Evolutionary conservation across 2,888 invertebrate genomes (phyloP).

Genomic region (Drosophila mettleri): DNA sequence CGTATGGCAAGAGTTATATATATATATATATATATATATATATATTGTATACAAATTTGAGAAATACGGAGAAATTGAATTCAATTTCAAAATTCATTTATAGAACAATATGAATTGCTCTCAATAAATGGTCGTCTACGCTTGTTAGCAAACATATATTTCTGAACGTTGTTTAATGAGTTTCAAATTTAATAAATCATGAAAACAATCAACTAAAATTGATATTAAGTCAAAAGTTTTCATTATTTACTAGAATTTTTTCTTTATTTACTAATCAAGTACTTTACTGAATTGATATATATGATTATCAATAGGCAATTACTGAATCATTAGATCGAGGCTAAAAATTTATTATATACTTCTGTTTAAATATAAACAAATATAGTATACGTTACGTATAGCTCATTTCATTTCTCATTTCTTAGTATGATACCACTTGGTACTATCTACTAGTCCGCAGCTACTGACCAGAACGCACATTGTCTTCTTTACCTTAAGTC

Average conservation of each 20-base stretch:
- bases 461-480: no score
- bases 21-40: background rate
- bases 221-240: background rate
- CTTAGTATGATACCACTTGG: no score
- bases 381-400: no score
- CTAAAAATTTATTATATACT: no score
- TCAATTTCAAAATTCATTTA: conserved; percentile 54
- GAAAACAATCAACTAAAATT: background rate
- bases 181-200: background rate
- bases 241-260: background rate
- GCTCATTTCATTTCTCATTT: no score
- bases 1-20: conserved; percentile 40
- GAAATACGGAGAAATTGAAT: conserved; percentile 24
- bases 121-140: conserved; percentile 14
- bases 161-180: no score
- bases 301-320: no score
- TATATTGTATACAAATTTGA: conserved; percentile 15
- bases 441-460: no score
- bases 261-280: background rate
- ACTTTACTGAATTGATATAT: no score
- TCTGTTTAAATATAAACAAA: no score
- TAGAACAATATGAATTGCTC: conserved; percentile 34
- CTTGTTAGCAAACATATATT: background rate
- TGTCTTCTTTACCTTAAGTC: background rate
- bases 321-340: no score